Percentiles rank a stretch among this genome's conserved stretches.
These are phyloP conservation scores for Drosophila repleta DNA, from an alignment of 1,140 invertebrate genomes.

Conservation along the genomic window DNA sequence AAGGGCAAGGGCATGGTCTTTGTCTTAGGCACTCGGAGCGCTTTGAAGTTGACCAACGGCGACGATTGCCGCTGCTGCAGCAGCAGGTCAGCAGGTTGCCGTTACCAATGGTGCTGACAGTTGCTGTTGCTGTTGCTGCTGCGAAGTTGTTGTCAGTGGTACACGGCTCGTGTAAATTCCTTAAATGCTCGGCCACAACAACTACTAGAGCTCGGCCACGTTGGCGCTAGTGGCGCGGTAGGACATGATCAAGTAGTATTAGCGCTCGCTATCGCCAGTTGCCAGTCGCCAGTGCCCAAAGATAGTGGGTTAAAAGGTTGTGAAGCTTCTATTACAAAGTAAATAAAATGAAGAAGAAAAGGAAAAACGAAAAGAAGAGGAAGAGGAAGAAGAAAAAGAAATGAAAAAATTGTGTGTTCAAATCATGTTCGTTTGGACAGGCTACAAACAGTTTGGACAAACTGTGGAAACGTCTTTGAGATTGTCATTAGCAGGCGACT, in stretches of 20 bases:
- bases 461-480: constrained; percentile 76
- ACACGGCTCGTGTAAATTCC: constrained; percentile 76
- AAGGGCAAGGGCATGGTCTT: constrained; percentile 56
- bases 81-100: constrained; percentile 76
- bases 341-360: too few species aligned
- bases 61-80: constrained; percentile 30
- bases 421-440: constrained; percentile 80
- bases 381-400: too few species aligned
- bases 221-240: constrained; percentile 33
- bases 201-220: constrained; percentile 25
- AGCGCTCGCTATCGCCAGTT: constrained; percentile 56
- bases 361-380: too few species aligned
- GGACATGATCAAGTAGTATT: constrained; percentile 57
- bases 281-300: constrained; percentile 44
- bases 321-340: constrained; percentile 59
- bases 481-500: constrained; percentile 77
- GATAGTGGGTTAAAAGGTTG: constrained; percentile 60
- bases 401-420: constrained; percentile 74
- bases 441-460: constrained; percentile 80
- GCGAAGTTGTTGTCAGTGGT: constrained; percentile 58
- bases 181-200: constrained; percentile 57
- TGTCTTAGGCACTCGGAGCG: constrained; percentile 21
- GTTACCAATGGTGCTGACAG: constrained; percentile 37
- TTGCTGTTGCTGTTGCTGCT: constrained; percentile 31
- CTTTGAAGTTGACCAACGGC: constrained; percentile 63